These are phyloP conservation scores for Rhagologus leucostigma DNA, from an alignment of 2,113 vertebrate genomes.

Conservation along the genomic window DNA sequence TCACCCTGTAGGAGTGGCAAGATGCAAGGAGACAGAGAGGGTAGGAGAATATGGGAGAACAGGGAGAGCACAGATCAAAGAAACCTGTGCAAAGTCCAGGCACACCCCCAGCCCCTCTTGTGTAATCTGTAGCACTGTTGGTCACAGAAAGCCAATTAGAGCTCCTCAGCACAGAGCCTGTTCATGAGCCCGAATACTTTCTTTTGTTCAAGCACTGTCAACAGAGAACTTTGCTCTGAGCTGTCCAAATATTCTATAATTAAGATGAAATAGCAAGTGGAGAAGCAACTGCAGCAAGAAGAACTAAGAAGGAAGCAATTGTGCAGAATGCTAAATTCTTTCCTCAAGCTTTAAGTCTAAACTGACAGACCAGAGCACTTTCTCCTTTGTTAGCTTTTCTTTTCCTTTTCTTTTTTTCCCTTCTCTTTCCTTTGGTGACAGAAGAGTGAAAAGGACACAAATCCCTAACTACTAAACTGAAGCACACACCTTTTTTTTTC, in stretches of 20 bases:
- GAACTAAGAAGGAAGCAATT: conserved; percentile 19
- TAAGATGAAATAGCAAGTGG: conserved; percentile 57
- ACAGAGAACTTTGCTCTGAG: conserved; percentile 51
- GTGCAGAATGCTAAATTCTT: conserved; percentile 34
- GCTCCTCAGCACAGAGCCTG: background rate
- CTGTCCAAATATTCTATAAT: conserved; percentile 65
- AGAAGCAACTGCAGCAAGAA: conserved; percentile 7
- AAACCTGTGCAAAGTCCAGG: background rate
- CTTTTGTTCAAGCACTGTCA: conserved; percentile 19
- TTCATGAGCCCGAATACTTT: conserved; percentile 11
- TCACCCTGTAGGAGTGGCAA: background rate
- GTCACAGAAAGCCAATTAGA: conserved; percentile 30
- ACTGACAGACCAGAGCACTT: background rate
- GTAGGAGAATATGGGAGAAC: background rate
- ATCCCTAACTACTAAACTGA: background rate
- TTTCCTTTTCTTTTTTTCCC: background rate
- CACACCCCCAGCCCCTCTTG: background rate
- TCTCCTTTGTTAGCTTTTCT: background rate
- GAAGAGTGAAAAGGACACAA: background rate
- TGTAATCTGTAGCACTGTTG: background rate
- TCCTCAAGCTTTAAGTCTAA: background rate
- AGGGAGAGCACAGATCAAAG: background rate
- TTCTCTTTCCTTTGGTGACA: background rate
- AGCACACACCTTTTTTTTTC: fast-evolving
- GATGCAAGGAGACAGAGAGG: background rate